A percentile compares a stretch with the other conserved stretches of the same genome.
Evolutionary conservation across 2,797 vertebrate genomes (phyloP).

Genomic region (Xerus rutilus): DNA sequence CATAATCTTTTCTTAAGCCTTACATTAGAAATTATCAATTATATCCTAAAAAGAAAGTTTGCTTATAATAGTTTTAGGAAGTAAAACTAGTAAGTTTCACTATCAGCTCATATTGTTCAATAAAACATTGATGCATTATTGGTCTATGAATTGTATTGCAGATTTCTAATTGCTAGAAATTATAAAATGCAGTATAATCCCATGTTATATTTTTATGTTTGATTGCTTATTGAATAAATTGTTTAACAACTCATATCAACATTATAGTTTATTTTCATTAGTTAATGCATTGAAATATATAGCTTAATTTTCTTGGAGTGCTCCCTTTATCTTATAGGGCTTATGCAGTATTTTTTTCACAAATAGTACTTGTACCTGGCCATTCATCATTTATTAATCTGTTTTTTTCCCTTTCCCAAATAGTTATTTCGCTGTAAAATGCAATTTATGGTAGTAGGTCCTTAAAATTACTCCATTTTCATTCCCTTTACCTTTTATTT

Average conservation of each 20-base stretch:
- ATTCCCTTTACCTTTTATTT: constrained; percentile 43
- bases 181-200: neutral
- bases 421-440: constrained; percentile 1
- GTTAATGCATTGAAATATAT: neutral
- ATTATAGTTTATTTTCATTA: neutral
- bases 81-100: neutral
- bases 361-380: neutral
- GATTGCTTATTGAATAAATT: neutral
- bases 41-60: constrained; percentile 2
- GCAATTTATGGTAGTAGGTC: constrained; percentile 11
- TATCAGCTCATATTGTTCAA: neutral
- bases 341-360: neutral
- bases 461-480: constrained; percentile 8
- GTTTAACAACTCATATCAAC: neutral
- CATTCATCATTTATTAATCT: neutral
- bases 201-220: neutral
- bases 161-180: constrained; percentile 27
- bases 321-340: neutral
- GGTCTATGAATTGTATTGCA: neutral
- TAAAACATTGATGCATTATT: neutral
- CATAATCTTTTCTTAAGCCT: constrained; percentile 24
- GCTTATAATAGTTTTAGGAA: neutral
- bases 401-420: neutral
- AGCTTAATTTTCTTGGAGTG: neutral
- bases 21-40: neutral